A percentile compares a stretch with the other conserved stretches of the same genome.
These are phyloP conservation scores for Drosophila takahashii DNA, from an alignment of 1,140 invertebrate species.

Conservation along the genomic window DNA sequence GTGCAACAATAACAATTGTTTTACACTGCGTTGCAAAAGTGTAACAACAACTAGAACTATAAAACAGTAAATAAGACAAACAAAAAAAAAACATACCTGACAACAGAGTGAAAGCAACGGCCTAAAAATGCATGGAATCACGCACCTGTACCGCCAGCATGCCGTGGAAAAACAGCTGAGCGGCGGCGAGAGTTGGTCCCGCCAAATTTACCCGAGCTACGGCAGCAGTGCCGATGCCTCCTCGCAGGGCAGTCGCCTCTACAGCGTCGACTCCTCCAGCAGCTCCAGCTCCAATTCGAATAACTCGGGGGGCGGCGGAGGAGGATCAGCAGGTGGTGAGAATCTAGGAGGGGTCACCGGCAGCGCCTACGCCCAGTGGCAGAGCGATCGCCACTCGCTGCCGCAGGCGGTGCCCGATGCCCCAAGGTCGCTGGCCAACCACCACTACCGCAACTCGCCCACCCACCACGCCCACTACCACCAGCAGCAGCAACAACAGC, in stretches of 20 bases:
- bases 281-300: conserved; percentile 77
- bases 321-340: conserved; percentile 21
- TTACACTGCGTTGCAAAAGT: conserved; percentile 68
- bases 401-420: conserved; percentile 80
- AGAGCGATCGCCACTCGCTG: conserved; percentile 72
- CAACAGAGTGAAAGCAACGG: conserved; percentile 10
- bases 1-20: conserved; percentile 27
- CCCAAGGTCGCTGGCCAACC: conserved; percentile 71
- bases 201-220: conserved; percentile 53
- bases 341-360: conserved; percentile 61
- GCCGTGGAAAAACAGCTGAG: conserved; percentile 83
- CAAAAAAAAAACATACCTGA: conserved; percentile 8
- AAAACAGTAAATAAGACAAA: background rate
- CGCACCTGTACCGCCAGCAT: conserved; percentile 83
- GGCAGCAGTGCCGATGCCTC: conserved; percentile 48
- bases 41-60: conserved; percentile 37
- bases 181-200: conserved; percentile 72
- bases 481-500: conserved; percentile 13
- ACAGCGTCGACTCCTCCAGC: conserved; percentile 75
- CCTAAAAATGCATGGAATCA: conserved; percentile 79
- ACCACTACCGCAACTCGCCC: conserved; percentile 76
- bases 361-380: conserved; percentile 73
- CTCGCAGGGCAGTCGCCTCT: conserved; percentile 53
- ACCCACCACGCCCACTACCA: conserved; percentile 38
- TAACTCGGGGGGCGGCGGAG: conserved; percentile 49